Evolutionary conservation across 2,113 vertebrate genomes (phyloP), one percentile per base, ranked within the genome.

Genomic region (Cephalopholis sonnerati): DNA sequence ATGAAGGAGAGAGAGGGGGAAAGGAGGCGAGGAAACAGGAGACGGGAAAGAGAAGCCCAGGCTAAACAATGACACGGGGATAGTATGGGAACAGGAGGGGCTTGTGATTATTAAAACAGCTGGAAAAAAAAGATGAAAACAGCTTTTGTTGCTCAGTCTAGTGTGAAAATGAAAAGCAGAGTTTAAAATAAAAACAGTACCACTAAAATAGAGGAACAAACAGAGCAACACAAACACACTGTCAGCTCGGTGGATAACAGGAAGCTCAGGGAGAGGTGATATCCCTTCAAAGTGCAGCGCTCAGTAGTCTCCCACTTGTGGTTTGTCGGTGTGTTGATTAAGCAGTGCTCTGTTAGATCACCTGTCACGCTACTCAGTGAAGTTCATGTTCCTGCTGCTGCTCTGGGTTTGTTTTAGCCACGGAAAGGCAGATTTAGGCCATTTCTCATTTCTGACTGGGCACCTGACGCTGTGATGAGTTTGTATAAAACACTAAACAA

Each of bases 371-470:
- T 67, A 20, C 55, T 83, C 53, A 32, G 32, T 16, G 59, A 64
- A 65, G 69, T 39, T 41, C 61, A 67, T 69, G 74, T 51, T 83
- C 11, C 18, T 32, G 13, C 54, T 41, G 64, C 74, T 3, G 16
- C 62, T 62, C 58, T 4, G 25, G 64, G 27, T 66, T 73, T 62
- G 25, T 62, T 77, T 46, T 48, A 63, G 50, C 57, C 10, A 72
- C 5, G 3, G 46, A 75, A 67, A 65, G 20, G 15, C 24, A 61
- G 51, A 63, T 39, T 63, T 39, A 54, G 54, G 25, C 69, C 44
- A 61, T 81, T 81, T 29, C 68, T 78, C 69, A 70, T 62, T 53
- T 24, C 13, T 61, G 64, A 59, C 86, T 74, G 41, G 10, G 7
- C n/a, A 29, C 2, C 16, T 1, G 72, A 80, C 61, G 15, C 13